A percentile compares a stretch with the other conserved stretches of the same genome.
Conservation (phyloP, 2,888 invertebrate genomes). For the Eupithecia exiguata region DNA sequence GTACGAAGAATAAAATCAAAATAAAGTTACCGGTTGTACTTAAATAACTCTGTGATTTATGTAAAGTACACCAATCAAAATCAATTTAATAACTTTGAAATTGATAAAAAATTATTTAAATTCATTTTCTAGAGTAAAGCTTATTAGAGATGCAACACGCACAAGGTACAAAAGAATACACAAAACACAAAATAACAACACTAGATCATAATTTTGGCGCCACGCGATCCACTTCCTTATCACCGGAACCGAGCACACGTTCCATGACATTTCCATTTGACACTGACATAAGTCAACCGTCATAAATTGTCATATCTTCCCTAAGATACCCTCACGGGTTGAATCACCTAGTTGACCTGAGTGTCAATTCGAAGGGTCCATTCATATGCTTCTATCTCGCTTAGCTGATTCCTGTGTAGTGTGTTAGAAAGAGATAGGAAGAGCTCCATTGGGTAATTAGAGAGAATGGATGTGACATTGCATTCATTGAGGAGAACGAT, state of each 20-base stretch:
- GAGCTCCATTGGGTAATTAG: slow-evolving; percentile 29
- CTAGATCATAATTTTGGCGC: slow-evolving; percentile 25
- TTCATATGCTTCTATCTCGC: slow-evolving; percentile 62
- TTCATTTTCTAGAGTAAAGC: too few relatives aligned
- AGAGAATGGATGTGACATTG: slow-evolving; percentile 29
- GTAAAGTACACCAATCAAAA: too few relatives aligned
- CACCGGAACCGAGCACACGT: slow-evolving; percentile 28
- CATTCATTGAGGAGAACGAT: slow-evolving; percentile 28
- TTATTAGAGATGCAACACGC: too few relatives aligned
- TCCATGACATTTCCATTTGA: slow-evolving; percentile 24
- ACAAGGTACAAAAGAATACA: too few relatives aligned
- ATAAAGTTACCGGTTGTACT: too few relatives aligned
- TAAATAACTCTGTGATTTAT: too few relatives aligned
- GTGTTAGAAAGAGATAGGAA: slow-evolving; percentile 18
- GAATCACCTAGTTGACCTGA: slow-evolving; percentile 76
- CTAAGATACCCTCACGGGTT: slow-evolving; percentile 55
- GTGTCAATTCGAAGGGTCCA: slow-evolving; percentile 68
- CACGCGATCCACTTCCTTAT: slow-evolving; percentile 23
- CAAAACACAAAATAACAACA: background rate
- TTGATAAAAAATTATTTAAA: too few relatives aligned
- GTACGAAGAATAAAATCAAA: too few relatives aligned
- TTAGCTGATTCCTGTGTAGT: slow-evolving; percentile 22
- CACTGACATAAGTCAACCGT: slow-evolving; percentile 31
- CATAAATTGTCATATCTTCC: slow-evolving; percentile 31
- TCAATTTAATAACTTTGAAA: too few relatives aligned